Base-by-base conservation (phyloP, 2,113 vertebrate genomes). In the Paratilapia polleni region DNA sequence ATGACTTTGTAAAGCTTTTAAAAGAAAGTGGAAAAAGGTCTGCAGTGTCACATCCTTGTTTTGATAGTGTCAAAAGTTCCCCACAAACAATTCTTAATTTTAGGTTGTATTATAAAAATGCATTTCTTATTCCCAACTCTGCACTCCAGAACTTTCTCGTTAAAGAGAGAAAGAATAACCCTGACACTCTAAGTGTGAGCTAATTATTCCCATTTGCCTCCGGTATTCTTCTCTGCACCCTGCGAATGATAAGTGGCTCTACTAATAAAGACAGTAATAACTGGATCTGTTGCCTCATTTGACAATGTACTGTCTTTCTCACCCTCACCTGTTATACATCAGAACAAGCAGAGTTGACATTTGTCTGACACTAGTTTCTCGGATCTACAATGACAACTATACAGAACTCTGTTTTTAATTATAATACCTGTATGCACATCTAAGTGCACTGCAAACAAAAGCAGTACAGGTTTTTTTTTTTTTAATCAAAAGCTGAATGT, bases 201-300 rank as follows among this genome's bases (percentile, higher is more conserved):
- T 89, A 92, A 88, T 89, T 91, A 91, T 88, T 89, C 77, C 88
- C 54, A 56, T 78, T 91, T 74, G 81, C 91, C 86, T 87, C 61
- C 58, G 73, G 86, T 89, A 74, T 54, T 76, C 77, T 64, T 89
- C 77, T 83, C 49, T 14, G 75, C 56, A 89, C 70, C 31, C 83
- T 57, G 15, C 56, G 78, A 87, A 83, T 82, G 78, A 88, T 80
- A 87, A 88, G 74, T 86, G 52, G 60, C 80, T 82, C 73, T 54
- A 28, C 73, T 89, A 86, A 87, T 89, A 87, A 88, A 86, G 73
- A 58, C 81, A 77, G 70, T 86, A 86, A 90, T 81, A 83, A 86
- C 68, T 24, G 24, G 75, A 92, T 90, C 22, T 79, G 77, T 82
- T 89, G 88, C 64, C 86, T 80, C 76, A 66, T 82, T 90, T 87